phyloP scores from a whole-genome alignment of 2,797 vertebrate species.

The Nyctalus aviator region DNA sequence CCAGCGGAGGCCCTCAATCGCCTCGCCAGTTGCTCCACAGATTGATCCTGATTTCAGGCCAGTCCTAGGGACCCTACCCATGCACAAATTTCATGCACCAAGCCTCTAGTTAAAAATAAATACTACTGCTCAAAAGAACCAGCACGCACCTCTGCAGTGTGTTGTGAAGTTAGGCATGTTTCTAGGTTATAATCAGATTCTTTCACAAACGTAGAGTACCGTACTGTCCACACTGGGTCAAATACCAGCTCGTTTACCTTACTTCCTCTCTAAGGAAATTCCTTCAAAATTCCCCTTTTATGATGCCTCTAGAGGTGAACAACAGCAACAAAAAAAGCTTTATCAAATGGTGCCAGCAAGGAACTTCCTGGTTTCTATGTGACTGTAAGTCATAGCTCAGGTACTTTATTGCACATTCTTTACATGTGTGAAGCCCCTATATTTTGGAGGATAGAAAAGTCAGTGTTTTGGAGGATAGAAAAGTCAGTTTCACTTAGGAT shows the following conservation, averaged over 20 bases:
- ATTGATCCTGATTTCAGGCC: too few species aligned
- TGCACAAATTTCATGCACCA: too few species aligned
- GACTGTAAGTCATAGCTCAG: neutral
- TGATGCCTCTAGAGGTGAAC: neutral
- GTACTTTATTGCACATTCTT: neutral
- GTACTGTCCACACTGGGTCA: neutral
- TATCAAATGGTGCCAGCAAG: neutral
- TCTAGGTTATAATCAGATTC: slow-evolving; percentile 19
- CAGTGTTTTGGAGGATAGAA: slow-evolving; percentile 23
- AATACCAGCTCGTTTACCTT: neutral
- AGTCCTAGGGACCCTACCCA: too few species aligned
- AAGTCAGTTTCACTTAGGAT: neutral
- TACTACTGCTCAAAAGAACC: neutral
- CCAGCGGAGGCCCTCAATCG: too few species aligned
- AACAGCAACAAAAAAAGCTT: slow-evolving; percentile 11
- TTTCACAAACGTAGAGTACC: neutral
- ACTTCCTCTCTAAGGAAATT: slow-evolving; percentile 53
- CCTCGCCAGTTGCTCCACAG: too few species aligned
- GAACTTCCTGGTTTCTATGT: slow-evolving; percentile 42
- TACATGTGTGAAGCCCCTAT: neutral
- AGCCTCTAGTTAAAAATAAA: neutral
- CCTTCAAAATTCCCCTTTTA: slow-evolving; percentile 66
- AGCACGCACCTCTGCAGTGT: neutral
- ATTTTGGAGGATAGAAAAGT: slow-evolving; percentile 7
- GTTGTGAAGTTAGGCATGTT: slow-evolving; percentile 32